Percentiles rank a stretch among this genome's conserved stretches.
Evolutionary conservation across 92 coral and sea anemone genomes (phyloP).

Genomic region (Galaxea fascicularis): DNA sequence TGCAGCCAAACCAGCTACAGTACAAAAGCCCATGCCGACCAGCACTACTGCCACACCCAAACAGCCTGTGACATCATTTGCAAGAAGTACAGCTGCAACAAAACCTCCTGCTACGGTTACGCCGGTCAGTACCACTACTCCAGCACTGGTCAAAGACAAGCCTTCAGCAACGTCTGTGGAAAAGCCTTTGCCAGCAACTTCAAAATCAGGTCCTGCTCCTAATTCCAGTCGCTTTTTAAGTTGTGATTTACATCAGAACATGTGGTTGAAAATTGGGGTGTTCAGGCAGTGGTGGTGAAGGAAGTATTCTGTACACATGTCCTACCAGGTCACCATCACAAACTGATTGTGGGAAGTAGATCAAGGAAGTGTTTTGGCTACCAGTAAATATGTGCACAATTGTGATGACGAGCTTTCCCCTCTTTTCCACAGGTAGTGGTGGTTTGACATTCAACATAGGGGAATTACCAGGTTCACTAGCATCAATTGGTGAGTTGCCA

Average conservation of each 20-base stretch:
- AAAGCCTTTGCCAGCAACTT: not conserved
- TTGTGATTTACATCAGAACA: not conserved
- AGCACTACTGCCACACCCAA: conserved; percentile 55
- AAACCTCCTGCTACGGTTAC: conserved; percentile 36
- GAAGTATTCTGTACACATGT: no score
- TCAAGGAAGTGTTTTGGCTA: no score
- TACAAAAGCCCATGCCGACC: conserved; percentile 49
- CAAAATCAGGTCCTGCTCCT: conserved; percentile 30
- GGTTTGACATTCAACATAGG: conserved; percentile 95
- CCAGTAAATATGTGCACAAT: no score
- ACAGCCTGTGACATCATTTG: conserved; percentile 38
- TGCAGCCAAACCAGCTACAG: conserved; percentile 33
- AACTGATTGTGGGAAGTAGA: no score
- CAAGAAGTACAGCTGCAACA: conserved; percentile 31
- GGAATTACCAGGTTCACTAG: conserved; percentile 95
- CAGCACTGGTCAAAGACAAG: conserved; percentile 43
- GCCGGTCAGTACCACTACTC: conserved; percentile 46
- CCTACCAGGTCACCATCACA: no score
- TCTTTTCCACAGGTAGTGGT: conserved; percentile 66
- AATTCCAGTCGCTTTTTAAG: not conserved
- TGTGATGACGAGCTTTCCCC: no score
- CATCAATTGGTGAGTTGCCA: conserved; percentile 81
- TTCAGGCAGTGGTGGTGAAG: no score
- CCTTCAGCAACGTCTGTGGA: conserved; percentile 29
- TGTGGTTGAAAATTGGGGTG: not conserved